Evolutionary conservation across 2,888 invertebrate species (phyloP).

Genomic region (Pterostichus madidus): DNA sequence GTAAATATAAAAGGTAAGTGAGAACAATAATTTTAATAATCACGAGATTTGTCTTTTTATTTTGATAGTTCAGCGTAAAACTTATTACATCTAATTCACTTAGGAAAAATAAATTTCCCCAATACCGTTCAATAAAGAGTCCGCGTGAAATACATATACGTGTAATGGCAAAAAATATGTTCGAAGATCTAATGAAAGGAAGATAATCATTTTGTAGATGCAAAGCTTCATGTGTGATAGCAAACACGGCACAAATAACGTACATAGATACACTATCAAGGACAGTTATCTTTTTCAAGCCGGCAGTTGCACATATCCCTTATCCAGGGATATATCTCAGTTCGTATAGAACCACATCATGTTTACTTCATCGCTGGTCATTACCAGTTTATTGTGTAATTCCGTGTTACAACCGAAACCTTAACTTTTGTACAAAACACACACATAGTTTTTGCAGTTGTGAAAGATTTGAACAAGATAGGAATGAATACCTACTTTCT

Average conservation of each 20-base stretch:
- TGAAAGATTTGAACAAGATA: neutral
- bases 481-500: neutral
- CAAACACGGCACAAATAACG: constrained; percentile 29
- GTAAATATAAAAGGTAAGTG: too few species aligned
- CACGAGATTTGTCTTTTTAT: too few species aligned
- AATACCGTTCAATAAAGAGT: too few species aligned
- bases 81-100: too few species aligned
- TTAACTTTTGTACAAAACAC: constrained; percentile 12
- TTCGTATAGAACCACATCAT: constrained; percentile 73
- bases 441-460: constrained; percentile 7
- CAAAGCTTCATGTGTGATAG: constrained; percentile 8
- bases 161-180: neutral
- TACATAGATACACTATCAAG: constrained; percentile 33
- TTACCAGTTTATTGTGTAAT: constrained; percentile 75
- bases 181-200: constrained; percentile 27
- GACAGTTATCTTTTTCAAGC: constrained; percentile 43
- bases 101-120: too few species aligned
- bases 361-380: constrained; percentile 74
- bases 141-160: too few species aligned
- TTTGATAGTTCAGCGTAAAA: too few species aligned
- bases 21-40: too few species aligned
- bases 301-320: constrained; percentile 72
- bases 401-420: constrained; percentile 71
- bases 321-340: constrained; percentile 72
- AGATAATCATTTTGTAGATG: neutral